These are phyloP conservation scores for Drosophila repleta DNA, from an alignment of 1,140 invertebrate species.

Conservation along the genomic window DNA sequence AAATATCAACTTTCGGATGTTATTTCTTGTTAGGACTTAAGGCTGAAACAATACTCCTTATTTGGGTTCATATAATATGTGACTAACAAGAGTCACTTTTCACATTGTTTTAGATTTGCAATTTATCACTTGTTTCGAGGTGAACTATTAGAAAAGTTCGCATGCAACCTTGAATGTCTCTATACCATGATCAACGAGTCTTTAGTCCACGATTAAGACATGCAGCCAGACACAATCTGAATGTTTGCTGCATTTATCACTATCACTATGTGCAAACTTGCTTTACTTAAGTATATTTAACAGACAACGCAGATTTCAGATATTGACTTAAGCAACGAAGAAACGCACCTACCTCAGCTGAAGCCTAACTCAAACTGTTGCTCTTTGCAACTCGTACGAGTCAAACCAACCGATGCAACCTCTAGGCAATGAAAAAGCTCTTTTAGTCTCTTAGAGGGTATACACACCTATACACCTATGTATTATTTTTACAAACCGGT, in stretches of 20 bases:
- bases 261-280: conserved; percentile 1
- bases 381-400: conserved; percentile 23
- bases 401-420: conserved; percentile 8
- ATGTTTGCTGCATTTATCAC: neutral
- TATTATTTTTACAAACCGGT: conserved; percentile 35
- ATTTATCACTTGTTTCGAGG: conserved; percentile 7
- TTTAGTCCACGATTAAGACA: neutral
- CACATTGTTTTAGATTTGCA: neutral
- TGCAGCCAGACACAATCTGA: neutral
- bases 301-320: conserved; percentile 7
- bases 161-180: conserved; percentile 31
- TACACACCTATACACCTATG: conserved; percentile 1
- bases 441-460: conserved; percentile 17
- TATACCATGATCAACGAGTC: neutral
- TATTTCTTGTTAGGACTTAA: conserved; percentile 21
- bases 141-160: conserved; percentile 12
- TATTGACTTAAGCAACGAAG: neutral
- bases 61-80: neutral
- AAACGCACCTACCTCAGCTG: conserved; percentile 30
- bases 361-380: conserved; percentile 31
- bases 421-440: conserved; percentile 38
- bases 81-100: neutral
- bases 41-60: conserved; percentile 5
- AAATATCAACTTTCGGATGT: conserved; percentile 13
- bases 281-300: neutral